These are phyloP conservation scores for Parambassis ranga DNA, from an alignment of 2,797 vertebrate species.

Conservation along the genomic window DNA sequence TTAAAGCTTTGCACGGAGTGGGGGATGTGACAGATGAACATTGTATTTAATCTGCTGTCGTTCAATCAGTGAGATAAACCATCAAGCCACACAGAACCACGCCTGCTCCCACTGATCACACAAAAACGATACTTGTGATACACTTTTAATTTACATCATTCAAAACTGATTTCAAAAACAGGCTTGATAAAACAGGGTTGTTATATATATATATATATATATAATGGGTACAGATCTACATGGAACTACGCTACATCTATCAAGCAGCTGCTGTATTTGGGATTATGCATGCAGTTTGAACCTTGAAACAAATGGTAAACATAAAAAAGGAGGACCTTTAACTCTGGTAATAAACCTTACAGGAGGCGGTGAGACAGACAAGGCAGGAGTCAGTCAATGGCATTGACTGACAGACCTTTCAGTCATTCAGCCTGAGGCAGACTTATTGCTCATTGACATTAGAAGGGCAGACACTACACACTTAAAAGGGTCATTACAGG, in stretches of 20 bases:
- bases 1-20: constrained; percentile 56
- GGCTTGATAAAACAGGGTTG: neutral
- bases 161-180: neutral
- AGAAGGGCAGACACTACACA: constrained; percentile 43
- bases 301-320: neutral
- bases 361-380: constrained; percentile 44
- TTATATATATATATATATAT: too few relatives aligned
- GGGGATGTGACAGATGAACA: constrained; percentile 59
- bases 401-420: constrained; percentile 69
- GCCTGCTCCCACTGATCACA: too few relatives aligned
- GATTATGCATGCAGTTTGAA: neutral
- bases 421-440: constrained; percentile 52
- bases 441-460: constrained; percentile 60
- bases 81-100: constrained; percentile 43
- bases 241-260: too few relatives aligned
- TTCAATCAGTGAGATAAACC: constrained; percentile 52
- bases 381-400: constrained; percentile 59
- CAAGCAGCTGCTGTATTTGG: neutral
- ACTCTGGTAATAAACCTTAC: constrained; percentile 41
- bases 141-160: constrained; percentile 1
- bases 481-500: constrained; percentile 60
- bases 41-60: constrained; percentile 58
- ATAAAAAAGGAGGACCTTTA: constrained; percentile 30
- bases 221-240: too few relatives aligned
- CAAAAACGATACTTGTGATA: too few relatives aligned